These are phyloP conservation scores for Otus scops DNA, from an alignment of 2,797 vertebrate species.

Conservation along the genomic window DNA sequence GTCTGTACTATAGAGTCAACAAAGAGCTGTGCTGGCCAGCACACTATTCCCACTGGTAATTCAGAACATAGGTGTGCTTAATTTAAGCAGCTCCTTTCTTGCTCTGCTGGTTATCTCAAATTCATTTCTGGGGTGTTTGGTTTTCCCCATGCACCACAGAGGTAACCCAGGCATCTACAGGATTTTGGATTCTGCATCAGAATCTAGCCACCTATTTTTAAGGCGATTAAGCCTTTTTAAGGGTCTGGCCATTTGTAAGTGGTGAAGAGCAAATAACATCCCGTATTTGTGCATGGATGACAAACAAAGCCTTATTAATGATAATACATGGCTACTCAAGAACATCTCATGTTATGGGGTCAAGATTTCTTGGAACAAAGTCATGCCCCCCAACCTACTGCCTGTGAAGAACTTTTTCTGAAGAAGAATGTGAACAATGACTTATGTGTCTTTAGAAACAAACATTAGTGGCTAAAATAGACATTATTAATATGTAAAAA, in stretches of 20 bases:
- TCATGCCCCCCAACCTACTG: neutral
- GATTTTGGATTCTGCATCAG: neutral
- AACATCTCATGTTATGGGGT: neutral
- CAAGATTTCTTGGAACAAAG: neutral
- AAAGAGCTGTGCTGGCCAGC: neutral
- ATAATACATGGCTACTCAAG: neutral
- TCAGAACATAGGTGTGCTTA: neutral
- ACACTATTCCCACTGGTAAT: neutral
- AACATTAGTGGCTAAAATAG: neutral
- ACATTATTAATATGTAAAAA: neutral
- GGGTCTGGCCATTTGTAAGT: neutral
- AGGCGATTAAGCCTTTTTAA: neutral
- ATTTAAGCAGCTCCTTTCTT: neutral
- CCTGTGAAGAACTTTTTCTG: neutral
- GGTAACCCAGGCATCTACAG: neutral
- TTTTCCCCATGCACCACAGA: neutral
- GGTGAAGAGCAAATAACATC: neutral
- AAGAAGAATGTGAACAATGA: neutral
- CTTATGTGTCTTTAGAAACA: neutral
- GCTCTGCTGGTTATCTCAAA: neutral
- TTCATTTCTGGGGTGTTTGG: neutral
- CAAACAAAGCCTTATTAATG: neutral
- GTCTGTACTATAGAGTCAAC: neutral
- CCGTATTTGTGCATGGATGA: neutral
- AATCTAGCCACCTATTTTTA: neutral